Conservation (phyloP, 2,113 vertebrate species). For the Scopus umbretta region DNA sequence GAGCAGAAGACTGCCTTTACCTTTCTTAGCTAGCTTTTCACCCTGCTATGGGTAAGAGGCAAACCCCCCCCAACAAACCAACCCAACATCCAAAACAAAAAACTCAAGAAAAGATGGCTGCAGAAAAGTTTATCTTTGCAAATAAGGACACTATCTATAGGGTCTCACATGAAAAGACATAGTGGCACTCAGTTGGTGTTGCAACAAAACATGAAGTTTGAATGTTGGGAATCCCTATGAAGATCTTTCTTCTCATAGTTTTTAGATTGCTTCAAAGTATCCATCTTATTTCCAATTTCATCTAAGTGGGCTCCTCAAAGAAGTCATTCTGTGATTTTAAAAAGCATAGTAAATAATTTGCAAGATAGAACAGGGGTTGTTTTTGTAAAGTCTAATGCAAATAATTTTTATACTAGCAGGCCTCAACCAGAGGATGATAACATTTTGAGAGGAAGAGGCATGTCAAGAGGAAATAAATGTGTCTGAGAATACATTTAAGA, state of each 20-base stretch:
- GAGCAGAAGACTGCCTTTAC: background rate
- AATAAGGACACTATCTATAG: background rate
- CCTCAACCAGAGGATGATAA: background rate
- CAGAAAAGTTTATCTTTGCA: background rate
- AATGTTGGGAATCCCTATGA: background rate
- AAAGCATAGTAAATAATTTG: background rate
- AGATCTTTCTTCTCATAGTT: background rate
- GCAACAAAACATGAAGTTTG: background rate
- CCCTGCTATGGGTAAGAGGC: background rate
- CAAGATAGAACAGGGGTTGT: background rate
- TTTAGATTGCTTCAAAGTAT: background rate
- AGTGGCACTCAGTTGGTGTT: background rate
- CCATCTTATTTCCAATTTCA: background rate
- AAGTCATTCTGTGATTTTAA: background rate
- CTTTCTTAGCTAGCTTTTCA: background rate
- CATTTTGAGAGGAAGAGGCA: background rate
- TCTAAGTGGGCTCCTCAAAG: background rate
- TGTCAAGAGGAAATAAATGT: background rate
- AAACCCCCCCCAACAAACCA: background rate
- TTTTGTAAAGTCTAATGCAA: background rate
- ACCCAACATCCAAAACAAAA: background rate
- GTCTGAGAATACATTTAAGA: background rate
- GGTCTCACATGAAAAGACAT: background rate
- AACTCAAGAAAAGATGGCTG: background rate
- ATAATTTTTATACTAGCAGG: background rate